These are phyloP conservation scores for Myrmophylax atrothorax DNA, from an alignment of 2,113 vertebrate genomes.

Conservation along the genomic window DNA sequence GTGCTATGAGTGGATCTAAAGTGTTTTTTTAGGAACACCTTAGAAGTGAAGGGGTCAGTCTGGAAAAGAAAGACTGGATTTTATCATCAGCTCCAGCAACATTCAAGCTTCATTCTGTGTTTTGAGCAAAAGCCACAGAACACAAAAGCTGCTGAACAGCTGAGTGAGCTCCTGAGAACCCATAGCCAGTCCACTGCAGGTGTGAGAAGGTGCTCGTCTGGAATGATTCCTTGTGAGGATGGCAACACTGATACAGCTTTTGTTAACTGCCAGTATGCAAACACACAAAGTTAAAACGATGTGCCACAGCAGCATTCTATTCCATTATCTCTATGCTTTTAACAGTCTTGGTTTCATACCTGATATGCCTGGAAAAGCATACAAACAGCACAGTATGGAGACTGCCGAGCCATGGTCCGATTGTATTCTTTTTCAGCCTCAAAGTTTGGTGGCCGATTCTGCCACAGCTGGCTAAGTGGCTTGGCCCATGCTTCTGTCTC, in stretches of 20 bases:
- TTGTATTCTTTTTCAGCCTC: conserved; percentile 92
- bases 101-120: not conserved
- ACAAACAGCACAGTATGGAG: conserved; percentile 92
- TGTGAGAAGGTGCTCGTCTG: not conserved
- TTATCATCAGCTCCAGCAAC: not conserved
- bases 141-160: not conserved
- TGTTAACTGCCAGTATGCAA: not conserved
- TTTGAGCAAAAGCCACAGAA: not conserved
- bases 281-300: not conserved
- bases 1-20: not conserved
- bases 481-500: conserved; percentile 93
- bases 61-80: not conserved
- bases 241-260: not conserved
- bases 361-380: conserved; percentile 90
- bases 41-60: not conserved
- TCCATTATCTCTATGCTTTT: not conserved
- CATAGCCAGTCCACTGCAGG: not conserved
- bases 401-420: conserved; percentile 82
- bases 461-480: conserved; percentile 89
- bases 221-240: not conserved
- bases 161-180: accelerated
- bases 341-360: conserved; percentile 69
- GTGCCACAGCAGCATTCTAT: not conserved
- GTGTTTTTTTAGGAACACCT: not conserved
- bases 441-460: conserved; percentile 86